These are phyloP conservation scores for Parambassis ranga DNA, from an alignment of 2,797 vertebrate species.

Conservation along the genomic window DNA sequence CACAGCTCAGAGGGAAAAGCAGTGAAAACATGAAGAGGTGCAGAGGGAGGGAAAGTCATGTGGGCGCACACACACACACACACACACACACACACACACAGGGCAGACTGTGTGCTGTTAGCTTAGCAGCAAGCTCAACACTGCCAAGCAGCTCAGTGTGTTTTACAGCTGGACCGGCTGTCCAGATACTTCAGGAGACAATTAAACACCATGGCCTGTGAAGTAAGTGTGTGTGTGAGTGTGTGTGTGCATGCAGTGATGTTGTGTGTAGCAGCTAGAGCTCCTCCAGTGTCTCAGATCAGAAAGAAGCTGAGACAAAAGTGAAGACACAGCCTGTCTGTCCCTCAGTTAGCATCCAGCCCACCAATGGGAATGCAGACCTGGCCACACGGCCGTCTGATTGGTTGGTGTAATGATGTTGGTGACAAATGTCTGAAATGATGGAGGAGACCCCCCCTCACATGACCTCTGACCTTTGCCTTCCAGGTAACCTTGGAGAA, in stretches of 20 bases:
- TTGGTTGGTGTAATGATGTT: too few relatives aligned
- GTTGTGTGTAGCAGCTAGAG: not conserved
- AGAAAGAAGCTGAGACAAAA: not conserved
- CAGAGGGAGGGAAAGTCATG: conserved; percentile 30
- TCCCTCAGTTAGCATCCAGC: too few relatives aligned
- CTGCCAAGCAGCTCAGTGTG: not conserved
- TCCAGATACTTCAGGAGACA: not conserved
- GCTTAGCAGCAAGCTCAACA: conserved; percentile 1
- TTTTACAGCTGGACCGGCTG: not conserved
- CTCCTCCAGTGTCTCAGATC: not conserved
- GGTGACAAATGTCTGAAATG: too few relatives aligned
- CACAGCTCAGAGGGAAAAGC: not conserved
- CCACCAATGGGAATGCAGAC: too few relatives aligned
- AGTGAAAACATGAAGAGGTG: conserved; percentile 9
- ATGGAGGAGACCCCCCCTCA: too few relatives aligned
- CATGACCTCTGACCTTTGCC: conserved; percentile 19
- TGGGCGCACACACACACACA: conserved; percentile 19
- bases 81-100: not conserved
- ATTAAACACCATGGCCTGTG: not conserved
- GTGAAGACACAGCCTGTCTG: too few relatives aligned
- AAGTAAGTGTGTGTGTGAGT: conserved; percentile 4
- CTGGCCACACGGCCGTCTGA: too few relatives aligned
- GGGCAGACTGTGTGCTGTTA: not conserved
- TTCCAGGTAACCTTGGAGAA: conserved; percentile 93
- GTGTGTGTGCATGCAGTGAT: not conserved